Percentiles rank a stretch among this genome's conserved stretches.
These are phyloP conservation scores for Eulemur coronatus DNA, from an alignment of 2,797 vertebrate genomes.

Conservation along the genomic window DNA sequence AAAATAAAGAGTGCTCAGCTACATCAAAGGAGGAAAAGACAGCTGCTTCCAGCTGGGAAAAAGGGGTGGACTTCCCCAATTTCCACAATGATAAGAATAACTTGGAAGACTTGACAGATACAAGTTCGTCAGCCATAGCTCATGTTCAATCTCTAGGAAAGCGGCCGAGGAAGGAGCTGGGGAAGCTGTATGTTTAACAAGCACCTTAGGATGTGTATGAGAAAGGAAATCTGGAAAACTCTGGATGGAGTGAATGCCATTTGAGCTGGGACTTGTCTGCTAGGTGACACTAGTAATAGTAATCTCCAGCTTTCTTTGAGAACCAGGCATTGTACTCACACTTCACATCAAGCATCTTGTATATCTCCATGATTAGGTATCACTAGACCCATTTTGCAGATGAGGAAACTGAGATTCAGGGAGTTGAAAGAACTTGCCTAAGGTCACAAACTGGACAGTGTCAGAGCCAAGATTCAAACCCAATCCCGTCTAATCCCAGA, in stretches of 20 bases:
- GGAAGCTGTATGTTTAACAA: background rate
- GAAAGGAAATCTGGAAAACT: background rate
- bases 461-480: background rate
- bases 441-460: background rate
- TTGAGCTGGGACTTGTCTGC: background rate
- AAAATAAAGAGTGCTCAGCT: background rate
- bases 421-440: background rate
- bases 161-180: background rate
- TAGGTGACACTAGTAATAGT: background rate
- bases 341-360: background rate
- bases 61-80: background rate
- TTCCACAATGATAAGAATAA: background rate
- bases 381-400: background rate
- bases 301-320: background rate
- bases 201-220: background rate
- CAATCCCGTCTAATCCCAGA: background rate
- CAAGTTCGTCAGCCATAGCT: background rate
- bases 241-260: background rate
- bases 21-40: slow-evolving; percentile 1
- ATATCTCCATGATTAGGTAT: fast-evolving
- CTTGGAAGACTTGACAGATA: background rate
- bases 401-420: background rate
- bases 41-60: background rate
- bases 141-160: background rate
- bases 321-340: background rate